Conservation (phyloP, 2,888 invertebrate genomes). For the Adineta ricciae region DNA sequence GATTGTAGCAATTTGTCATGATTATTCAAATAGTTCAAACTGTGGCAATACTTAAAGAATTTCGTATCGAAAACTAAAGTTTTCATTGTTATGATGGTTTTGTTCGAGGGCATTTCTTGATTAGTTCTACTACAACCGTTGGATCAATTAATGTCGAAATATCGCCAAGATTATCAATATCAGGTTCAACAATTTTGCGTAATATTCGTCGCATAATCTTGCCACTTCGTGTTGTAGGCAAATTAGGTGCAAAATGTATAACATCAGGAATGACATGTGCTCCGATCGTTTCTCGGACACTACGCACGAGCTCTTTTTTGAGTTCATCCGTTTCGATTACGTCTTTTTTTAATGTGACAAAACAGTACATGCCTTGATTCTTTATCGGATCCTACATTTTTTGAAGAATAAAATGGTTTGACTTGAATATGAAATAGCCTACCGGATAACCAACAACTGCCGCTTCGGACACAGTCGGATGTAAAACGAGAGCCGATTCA, state of each 20-base stretch:
- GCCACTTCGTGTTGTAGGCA: conserved; percentile 54
- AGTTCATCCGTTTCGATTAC: neutral
- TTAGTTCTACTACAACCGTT: conserved; percentile 42
- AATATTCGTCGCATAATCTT: conserved; percentile 54
- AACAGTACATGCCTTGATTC: conserved; percentile 26
- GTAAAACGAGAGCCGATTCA: conserved; percentile 28
- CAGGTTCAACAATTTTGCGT: conserved; percentile 49
- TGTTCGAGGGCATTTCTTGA: conserved; percentile 37
- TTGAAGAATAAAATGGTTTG: too few species aligned
- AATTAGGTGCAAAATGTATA: conserved; percentile 37
- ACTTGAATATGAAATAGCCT: too few species aligned
- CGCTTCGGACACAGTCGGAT: conserved; percentile 27
- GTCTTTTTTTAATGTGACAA: neutral
- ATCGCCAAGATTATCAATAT: conserved; percentile 46
- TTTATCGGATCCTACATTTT: conserved; percentile 30
- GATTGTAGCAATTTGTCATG: too few species aligned
- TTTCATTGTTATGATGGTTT: neutral
- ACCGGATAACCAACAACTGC: conserved; percentile 35
- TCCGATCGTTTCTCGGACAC: conserved; percentile 45
- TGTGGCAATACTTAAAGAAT: too few species aligned
- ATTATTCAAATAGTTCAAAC: too few species aligned
- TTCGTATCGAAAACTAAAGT: neutral
- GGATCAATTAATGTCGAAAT: conserved; percentile 48
- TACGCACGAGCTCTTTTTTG: neutral
- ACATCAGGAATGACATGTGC: conserved; percentile 52